A percentile compares a stretch with the other conserved stretches of the same genome.
phyloP scores from a whole-genome alignment of 2,888 invertebrate species.

The Congeria kusceri region DNA sequence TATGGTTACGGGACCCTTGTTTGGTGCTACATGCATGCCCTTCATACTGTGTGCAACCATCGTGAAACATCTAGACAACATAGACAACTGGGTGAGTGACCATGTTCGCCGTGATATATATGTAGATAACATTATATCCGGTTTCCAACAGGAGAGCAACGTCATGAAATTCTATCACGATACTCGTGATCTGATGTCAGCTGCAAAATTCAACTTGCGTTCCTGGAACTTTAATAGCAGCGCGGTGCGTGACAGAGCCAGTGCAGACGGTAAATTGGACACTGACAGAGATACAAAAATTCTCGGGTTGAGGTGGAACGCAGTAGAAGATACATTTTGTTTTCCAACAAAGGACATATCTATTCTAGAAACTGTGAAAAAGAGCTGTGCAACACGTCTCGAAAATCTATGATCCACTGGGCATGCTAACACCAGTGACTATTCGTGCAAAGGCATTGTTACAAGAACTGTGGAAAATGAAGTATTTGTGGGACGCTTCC shows the following conservation, averaged over 20 bases:
- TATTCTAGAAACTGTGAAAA: conserved; percentile 8
- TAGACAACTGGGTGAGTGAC: conserved; percentile 7
- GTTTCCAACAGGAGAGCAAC: conserved; percentile 12
- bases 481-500: conserved; percentile 26
- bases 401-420: conserved; percentile 44
- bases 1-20: too few species aligned
- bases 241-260: conserved; percentile 1
- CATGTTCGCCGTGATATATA: conserved; percentile 17
- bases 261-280: conserved; percentile 1
- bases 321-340: neutral
- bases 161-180: neutral
- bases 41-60: conserved; percentile 27
- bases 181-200: neutral
- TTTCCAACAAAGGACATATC: conserved; percentile 7
- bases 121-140: conserved; percentile 45
- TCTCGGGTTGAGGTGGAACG: conserved; percentile 27
- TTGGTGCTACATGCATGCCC: conserved; percentile 30
- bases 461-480: conserved; percentile 37
- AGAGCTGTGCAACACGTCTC: conserved; percentile 32
- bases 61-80: conserved; percentile 7
- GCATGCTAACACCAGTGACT: conserved; percentile 33
- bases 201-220: neutral
- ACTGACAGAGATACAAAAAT: conserved; percentile 15
- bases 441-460: conserved; percentile 34
- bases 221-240: conserved; percentile 12